A percentile compares a stretch with the other conserved stretches of the same genome.
Conservation (phyloP, 2,888 invertebrate genomes). For the Ornithoptera alexandrae region DNA sequence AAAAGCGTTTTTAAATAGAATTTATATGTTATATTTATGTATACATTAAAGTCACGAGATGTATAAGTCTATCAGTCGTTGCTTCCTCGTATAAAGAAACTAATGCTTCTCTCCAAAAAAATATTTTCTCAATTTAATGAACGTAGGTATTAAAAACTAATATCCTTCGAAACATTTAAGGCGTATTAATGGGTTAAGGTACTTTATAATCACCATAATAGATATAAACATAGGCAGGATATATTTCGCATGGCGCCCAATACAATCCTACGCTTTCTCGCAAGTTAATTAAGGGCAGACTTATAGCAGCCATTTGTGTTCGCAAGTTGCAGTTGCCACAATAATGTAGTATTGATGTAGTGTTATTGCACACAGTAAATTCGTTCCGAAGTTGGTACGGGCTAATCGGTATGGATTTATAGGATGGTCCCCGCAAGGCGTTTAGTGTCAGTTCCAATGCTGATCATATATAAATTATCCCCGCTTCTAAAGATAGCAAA, state of each 20-base stretch:
- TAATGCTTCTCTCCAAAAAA: too few species aligned
- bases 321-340: slow-evolving; percentile 5
- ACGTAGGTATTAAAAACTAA: too few species aligned
- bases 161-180: neutral
- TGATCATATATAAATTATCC: slow-evolving; percentile 14
- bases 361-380: slow-evolving; percentile 31
- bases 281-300: slow-evolving; percentile 26
- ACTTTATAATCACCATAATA: neutral
- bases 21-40: too few species aligned
- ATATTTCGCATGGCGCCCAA: slow-evolving; percentile 10
- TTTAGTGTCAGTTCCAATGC: slow-evolving; percentile 19
- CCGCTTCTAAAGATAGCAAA: neutral
- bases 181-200: neutral
- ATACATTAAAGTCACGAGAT: too few species aligned
- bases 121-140: too few species aligned
- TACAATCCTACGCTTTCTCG: slow-evolving; percentile 21
- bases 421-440: slow-evolving; percentile 5
- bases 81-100: too few species aligned
- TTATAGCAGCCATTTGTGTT: slow-evolving; percentile 16
- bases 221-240: slow-evolving; percentile 16
- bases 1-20: too few species aligned
- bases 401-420: slow-evolving; percentile 24
- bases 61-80: too few species aligned
- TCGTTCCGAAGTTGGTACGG: slow-evolving; percentile 18
- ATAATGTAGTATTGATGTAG: slow-evolving; percentile 25